These are phyloP conservation scores for Cynocephalus volans DNA, from an alignment of 2,113 vertebrate genomes.

Conservation along the genomic window DNA sequence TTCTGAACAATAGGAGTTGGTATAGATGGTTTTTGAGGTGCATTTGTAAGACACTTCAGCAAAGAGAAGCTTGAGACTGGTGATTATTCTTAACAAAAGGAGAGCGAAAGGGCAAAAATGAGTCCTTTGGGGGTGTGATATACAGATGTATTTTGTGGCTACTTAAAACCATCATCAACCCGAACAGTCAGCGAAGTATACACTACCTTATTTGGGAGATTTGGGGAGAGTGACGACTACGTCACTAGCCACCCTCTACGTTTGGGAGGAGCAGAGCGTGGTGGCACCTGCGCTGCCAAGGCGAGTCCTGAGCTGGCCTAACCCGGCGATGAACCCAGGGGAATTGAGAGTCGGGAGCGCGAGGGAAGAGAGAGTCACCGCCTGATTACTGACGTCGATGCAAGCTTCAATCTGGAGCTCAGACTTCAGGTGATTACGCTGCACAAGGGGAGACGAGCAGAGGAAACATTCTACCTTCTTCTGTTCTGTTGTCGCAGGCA, in stretches of 20 bases:
- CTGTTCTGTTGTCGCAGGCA: neutral
- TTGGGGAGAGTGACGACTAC: rapidly evolving
- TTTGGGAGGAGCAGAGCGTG: neutral
- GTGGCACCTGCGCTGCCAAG: too few relatives aligned
- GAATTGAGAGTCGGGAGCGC: neutral
- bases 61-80: neutral
- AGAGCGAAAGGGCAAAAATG: neutral
- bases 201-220: neutral
- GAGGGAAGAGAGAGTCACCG: too few relatives aligned
- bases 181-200: neutral
- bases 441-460: neutral
- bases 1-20: neutral
- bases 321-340: neutral
- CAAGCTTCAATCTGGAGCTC: neutral
- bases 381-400: neutral
- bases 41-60: neutral
- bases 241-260: too few relatives aligned
- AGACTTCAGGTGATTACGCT: neutral
- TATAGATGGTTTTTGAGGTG: neutral
- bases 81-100: neutral
- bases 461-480: neutral
- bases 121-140: neutral
- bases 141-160: neutral
- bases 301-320: rapidly evolving
- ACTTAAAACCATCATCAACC: too few relatives aligned